Conservation (phyloP, 1,140 invertebrate genomes). For the Brachionus calyciflorus region DNA sequence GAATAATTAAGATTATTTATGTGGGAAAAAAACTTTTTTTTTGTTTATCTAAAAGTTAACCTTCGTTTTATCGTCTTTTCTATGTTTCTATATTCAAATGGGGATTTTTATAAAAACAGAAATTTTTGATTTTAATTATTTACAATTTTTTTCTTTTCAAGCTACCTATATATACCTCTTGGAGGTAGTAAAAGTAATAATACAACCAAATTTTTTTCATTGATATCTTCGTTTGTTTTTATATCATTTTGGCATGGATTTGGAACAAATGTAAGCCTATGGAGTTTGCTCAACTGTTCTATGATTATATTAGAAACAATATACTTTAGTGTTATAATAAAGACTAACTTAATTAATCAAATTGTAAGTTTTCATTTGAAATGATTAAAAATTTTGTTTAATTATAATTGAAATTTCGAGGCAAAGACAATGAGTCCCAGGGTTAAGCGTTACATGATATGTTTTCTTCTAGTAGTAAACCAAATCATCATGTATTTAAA, state of each 20-base stretch:
- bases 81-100: too few species aligned
- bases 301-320: slow-evolving; percentile 8
- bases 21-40: too few species aligned
- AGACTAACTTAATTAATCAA: background rate
- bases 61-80: too few species aligned
- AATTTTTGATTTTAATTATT: too few species aligned
- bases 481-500: slow-evolving; percentile 15
- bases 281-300: slow-evolving; percentile 9
- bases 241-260: slow-evolving; percentile 43
- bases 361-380: background rate
- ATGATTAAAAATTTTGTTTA: background rate
- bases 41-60: too few species aligned
- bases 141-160: background rate
- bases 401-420: background rate
- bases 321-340: background rate
- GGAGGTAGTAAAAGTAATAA: slow-evolving; percentile 29
- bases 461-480: background rate
- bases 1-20: too few species aligned
- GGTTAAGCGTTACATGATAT: background rate
- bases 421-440: background rate
- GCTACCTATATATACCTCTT: slow-evolving; percentile 44
- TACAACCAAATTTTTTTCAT: background rate
- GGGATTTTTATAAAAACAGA: too few species aligned
- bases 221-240: slow-evolving; percentile 26
- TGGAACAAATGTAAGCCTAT: background rate